phyloP scores from a whole-genome alignment of 2,888 invertebrate species.

The Drosophila percnosoma region DNA sequence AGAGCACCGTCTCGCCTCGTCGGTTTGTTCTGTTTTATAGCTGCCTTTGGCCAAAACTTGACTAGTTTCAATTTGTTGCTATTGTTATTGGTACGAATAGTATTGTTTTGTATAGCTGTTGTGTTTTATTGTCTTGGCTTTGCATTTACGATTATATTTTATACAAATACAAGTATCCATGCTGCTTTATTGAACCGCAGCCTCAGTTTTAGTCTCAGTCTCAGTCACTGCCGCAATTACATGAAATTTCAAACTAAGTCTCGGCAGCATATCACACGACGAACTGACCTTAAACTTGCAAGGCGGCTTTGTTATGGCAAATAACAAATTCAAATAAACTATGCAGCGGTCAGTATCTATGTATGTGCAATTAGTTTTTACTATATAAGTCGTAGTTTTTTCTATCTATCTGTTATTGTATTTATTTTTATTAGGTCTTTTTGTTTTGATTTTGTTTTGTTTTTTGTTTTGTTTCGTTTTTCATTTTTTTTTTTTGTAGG shows the following conservation, averaged over 20 bases:
- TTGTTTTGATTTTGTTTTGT: conserved; percentile 14
- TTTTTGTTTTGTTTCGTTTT: conserved; percentile 15
- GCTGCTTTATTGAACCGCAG: conserved; percentile 56
- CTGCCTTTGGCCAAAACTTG: conserved; percentile 78
- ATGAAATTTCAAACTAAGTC: conserved; percentile 41
- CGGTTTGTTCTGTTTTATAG: conserved; percentile 61
- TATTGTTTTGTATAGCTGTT: conserved; percentile 28
- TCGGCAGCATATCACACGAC: conserved; percentile 61
- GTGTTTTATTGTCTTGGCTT: conserved; percentile 47
- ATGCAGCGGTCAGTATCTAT: conserved; percentile 70
- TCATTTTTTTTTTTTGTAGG: conserved; percentile 20
- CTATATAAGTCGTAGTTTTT: conserved; percentile 50
- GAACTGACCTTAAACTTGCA: conserved; percentile 78
- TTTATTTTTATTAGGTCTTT: conserved; percentile 37
- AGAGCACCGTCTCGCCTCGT: conserved; percentile 30
- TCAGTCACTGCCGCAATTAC: conserved; percentile 55
- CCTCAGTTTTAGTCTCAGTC: conserved; percentile 37
- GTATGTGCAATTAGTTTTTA: conserved; percentile 76
- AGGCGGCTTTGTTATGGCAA: conserved; percentile 69
- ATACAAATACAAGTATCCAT: conserved; percentile 40
- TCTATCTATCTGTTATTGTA: conserved; percentile 10
- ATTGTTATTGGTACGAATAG: conserved; percentile 39
- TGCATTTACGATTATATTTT: conserved; percentile 26
- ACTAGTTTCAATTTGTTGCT: conserved; percentile 76
- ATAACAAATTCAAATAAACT: conserved; percentile 61